These are phyloP conservation scores for Periplaneta americana DNA, from an alignment of 1,140 invertebrate genomes.

Conservation along the genomic window DNA sequence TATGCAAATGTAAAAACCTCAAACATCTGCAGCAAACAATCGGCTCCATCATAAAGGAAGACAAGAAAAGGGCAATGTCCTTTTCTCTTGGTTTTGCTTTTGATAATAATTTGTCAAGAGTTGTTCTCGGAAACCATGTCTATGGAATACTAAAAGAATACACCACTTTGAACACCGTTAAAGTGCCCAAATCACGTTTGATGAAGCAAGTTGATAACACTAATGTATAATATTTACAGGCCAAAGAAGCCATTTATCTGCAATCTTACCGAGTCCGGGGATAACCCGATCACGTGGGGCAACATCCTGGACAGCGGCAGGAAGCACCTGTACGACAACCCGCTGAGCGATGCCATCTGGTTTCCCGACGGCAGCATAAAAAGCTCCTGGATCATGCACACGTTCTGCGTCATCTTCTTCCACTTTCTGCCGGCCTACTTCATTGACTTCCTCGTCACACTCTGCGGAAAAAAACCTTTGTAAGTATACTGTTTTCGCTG, in stretches of 20 bases:
- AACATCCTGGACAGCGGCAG: conserved; percentile 62
- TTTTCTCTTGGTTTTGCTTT: too few species aligned
- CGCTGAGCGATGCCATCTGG: conserved; percentile 71
- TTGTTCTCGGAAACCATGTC: too few species aligned
- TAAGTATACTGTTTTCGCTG: too few species aligned
- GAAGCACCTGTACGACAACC: conserved; percentile 48
- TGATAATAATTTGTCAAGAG: too few species aligned
- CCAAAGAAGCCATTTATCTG: conserved; percentile 40
- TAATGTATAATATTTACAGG: conserved; percentile 28
- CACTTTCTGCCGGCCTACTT: conserved; percentile 82
- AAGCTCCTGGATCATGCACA: conserved; percentile 62
- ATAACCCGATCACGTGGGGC: conserved; percentile 70
- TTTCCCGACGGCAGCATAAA: conserved; percentile 76
- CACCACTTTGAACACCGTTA: too few species aligned
- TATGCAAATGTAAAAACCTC: too few species aligned
- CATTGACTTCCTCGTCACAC: conserved; percentile 74
- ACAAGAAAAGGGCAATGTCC: too few species aligned
- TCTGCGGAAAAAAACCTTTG: conserved; percentile 79
- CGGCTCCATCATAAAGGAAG: too few species aligned
- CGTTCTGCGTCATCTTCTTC: conserved; percentile 71
- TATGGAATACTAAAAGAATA: too few species aligned
- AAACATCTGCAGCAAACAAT: too few species aligned
- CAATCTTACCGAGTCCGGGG: conserved; percentile 53
- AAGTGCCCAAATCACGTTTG: too few species aligned
- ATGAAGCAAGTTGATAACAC: too few species aligned